A percentile compares a stretch with the other conserved stretches of the same genome.
Evolutionary conservation across 2,797 vertebrate species (phyloP).

Genomic region (Aeoliscus strigatus): DNA sequence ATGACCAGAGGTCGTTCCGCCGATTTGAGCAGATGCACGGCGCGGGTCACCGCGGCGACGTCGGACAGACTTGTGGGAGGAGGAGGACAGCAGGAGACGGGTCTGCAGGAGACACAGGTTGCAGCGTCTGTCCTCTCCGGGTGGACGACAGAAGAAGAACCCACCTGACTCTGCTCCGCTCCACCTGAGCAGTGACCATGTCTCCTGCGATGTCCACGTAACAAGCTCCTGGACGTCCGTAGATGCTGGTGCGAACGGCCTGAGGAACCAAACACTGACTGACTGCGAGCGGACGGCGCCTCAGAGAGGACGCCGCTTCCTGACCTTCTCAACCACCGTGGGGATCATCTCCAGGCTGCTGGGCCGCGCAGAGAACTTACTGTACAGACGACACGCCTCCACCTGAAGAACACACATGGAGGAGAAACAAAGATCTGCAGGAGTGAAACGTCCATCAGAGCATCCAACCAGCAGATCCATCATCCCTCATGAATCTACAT

Average conservation of each 20-base stretch:
- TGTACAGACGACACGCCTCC: constrained; percentile 91
- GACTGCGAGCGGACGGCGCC: too few species aligned
- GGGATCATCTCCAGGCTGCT: constrained; percentile 86
- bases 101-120: constrained; percentile 44
- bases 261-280: constrained; percentile 44
- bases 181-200: constrained; percentile 83
- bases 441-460: too few species aligned
- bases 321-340: constrained; percentile 92
- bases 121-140: too few species aligned
- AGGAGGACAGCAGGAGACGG: constrained; percentile 76
- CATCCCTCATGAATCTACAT: too few species aligned
- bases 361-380: constrained; percentile 88
- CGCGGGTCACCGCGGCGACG: constrained; percentile 62
- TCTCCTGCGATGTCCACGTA: constrained; percentile 94
- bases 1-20: constrained; percentile 86
- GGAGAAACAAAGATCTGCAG: neutral
- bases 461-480: too few species aligned
- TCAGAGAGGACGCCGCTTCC: too few species aligned
- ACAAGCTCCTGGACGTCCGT: constrained; percentile 90
- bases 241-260: constrained; percentile 91
- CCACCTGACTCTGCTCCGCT: constrained; percentile 81
- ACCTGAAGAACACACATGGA: constrained; percentile 80
- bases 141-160: constrained; percentile 8
- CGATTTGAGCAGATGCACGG: constrained; percentile 70
- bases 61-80: constrained; percentile 82